Evolutionary conservation across 30 jellyfish, hydroid and myxozoan genomes (phyloP), one percentile per base, ranked within the genome.

Genomic region (Cassiopea andromeda): DNA sequence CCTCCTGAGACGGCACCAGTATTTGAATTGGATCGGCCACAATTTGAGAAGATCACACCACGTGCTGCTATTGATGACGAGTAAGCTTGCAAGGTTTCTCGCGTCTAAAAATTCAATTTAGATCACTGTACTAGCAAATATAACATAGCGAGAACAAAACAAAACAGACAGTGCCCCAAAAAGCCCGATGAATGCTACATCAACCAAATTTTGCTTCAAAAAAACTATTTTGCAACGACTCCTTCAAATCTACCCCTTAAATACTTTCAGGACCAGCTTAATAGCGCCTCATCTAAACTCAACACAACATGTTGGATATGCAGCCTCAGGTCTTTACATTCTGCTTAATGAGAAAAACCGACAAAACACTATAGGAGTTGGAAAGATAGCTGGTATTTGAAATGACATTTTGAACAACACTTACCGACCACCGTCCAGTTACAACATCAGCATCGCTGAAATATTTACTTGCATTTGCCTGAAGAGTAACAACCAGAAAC

Each of bases 361-460:
- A 54, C 7, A 54, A 54, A 54, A 10, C 0, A 0, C 12, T 54
- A 54, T 3, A 6, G 12, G 64, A 54, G 10, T 6, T 54, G 12
- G 64, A 54, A 54, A 54, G 12, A 54, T 54, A 10, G 12, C 7
- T 54, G 7, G 7, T 0, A 54, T 10, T 54, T 54, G 38, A 27
- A 54, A 54, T 54, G 64, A 6, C 64, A 54, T 7, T 14, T 64
- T 64, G 50, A 2, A 70, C 17, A 70, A 1, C 1, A 89, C 98
- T 80, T 71, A 93, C 98, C 92, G 95, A 69, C 98, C 98, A 93
- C 14, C 14, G 77, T 6, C 97, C 93, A 66, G 92, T 85, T 47
- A 93, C 75, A 88, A 69, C 47, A 75, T 93, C 98, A 19, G 98
- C 97, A 38, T 89, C 97, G 82, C 96, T 83, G 46, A 89, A 71